Percentiles rank a stretch among this genome's conserved stretches.
Conservation (phyloP, 2,113 vertebrate species). For the Carassius carassius region DNA sequence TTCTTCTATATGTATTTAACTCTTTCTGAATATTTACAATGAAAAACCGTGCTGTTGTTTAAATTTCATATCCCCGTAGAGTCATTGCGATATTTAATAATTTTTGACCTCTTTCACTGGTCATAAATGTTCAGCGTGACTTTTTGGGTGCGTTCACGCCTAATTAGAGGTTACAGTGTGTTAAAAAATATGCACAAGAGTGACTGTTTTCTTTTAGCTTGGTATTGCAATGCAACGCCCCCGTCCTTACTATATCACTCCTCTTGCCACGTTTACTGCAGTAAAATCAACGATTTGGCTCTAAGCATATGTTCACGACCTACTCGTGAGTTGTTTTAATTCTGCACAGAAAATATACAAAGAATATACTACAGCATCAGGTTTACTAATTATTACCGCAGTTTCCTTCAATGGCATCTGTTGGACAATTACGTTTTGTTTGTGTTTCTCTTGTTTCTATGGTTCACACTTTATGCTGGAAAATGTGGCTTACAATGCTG, state of each 20-base stretch:
- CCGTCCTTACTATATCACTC: slow-evolving; percentile 7
- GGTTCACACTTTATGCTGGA: slow-evolving; percentile 11
- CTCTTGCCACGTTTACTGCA: slow-evolving; percentile 37
- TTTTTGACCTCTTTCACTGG: neutral
- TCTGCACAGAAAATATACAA: neutral
- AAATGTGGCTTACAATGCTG: neutral
- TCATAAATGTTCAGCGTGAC: neutral
- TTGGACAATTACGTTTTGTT: neutral
- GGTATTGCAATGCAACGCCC: slow-evolving; percentile 20
- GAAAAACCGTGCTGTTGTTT: neutral
- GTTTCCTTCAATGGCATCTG: slow-evolving; percentile 2
- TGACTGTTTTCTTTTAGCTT: slow-evolving; percentile 53
- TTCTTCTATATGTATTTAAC: neutral
- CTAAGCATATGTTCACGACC: too few species aligned
- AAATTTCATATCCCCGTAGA: neutral
- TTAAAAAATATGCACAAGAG: slow-evolving; percentile 10
- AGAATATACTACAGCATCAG: neutral
- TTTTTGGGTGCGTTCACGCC: neutral
- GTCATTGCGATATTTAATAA: neutral
- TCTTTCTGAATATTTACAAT: neutral
- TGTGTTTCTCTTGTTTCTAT: neutral
- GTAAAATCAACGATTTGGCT: neutral
- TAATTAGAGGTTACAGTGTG: neutral
- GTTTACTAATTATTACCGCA: slow-evolving; percentile 9
- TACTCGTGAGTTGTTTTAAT: neutral